Evolutionary conservation across 2,888 invertebrate species (phyloP), one percentile per base, ranked within the genome.

Genomic region (Halictus quadricinctus): DNA sequence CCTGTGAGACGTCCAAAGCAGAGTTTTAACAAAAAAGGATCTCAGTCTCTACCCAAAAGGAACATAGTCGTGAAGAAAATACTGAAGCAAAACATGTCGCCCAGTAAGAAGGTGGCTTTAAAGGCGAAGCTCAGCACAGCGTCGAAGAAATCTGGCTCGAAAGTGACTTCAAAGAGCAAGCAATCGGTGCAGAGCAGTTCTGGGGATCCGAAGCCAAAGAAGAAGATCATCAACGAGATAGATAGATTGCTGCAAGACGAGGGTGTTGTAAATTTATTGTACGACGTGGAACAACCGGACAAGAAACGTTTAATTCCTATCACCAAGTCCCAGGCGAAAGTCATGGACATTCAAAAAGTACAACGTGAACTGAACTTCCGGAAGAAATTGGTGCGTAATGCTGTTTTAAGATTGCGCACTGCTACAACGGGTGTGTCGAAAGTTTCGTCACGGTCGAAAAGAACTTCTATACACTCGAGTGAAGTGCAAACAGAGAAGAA

Each of bases 221-320:
- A 96, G 92, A 96, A 96, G 87, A 96, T 95, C 89, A 94, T 96
- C 81, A 95, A 96, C 36, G 98, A 98, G 95, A 96, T 98, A 78
- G 97, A 98, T 91, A 96, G 95, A 84, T 94, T 98, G 76, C 95
- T 98, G 84, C 97, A 97, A 95, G 98, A 98, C 93, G 98, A 98
- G 93, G 98, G 98, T 1, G 98, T 98, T 5, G 97, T 97, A 2
- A 98, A 98, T 94, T 97, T 98, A 96, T 95, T 98, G 69, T 97
- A 97, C 92, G 97, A 97, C 41, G 96, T 98, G 1, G 97, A 97
- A 90, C 95, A 95, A 58, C 93, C 94, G 2, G 93, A 93, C 21
- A 92, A 92, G 50, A 93, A 93, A 43, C 92, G 94, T 70, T 80
- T 94, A 36, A 88, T 94, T 13, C 94, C 94, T 4, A 93, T 94